phyloP scores from a whole-genome alignment of 1,140 invertebrate species.

The Vanessa atalanta region DNA sequence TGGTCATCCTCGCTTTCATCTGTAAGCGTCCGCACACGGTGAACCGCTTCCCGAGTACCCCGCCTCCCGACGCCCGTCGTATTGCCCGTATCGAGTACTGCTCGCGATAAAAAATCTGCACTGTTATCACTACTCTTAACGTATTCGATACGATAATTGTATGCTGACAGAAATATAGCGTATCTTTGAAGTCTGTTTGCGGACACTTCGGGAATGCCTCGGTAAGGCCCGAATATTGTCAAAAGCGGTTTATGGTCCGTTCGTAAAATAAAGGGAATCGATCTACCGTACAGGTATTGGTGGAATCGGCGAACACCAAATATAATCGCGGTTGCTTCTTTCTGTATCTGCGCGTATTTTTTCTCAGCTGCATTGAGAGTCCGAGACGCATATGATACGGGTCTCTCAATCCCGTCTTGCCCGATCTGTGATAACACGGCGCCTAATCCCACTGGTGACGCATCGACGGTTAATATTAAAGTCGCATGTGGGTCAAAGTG shows the following conservation, averaged over 20 bases:
- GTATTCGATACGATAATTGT: slow-evolving; percentile 27
- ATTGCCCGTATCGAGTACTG: not conserved
- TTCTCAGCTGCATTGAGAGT: slow-evolving; percentile 15
- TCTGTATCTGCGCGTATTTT: slow-evolving; percentile 16
- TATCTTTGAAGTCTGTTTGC: slow-evolving; percentile 42
- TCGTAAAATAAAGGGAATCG: slow-evolving; percentile 35
- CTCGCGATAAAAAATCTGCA: not conserved
- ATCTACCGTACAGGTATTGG: slow-evolving; percentile 38
- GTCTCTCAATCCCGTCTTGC: too few relatives aligned
- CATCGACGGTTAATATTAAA: not conserved
- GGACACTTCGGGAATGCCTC: slow-evolving; percentile 40
- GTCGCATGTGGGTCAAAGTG: too few relatives aligned
- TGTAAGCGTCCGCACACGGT: not conserved
- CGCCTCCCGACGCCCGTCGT: too few relatives aligned
- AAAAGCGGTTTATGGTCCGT: slow-evolving; percentile 40
- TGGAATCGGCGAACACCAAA: slow-evolving; percentile 27
- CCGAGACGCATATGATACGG: too few relatives aligned
- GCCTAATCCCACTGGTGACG: too few relatives aligned
- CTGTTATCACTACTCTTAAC: not conserved
- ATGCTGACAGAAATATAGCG: slow-evolving; percentile 35
- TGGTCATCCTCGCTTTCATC: slow-evolving; percentile 10
- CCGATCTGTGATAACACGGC: too few relatives aligned
- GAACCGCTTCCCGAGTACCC: too few relatives aligned
- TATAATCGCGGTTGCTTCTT: slow-evolving; percentile 24
- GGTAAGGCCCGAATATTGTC: slow-evolving; percentile 35